A percentile compares a stretch with the other conserved stretches of the same genome.
Evolutionary conservation across 2,797 vertebrate species (phyloP).

Genomic region (Hippopotamyrus pictus): DNA sequence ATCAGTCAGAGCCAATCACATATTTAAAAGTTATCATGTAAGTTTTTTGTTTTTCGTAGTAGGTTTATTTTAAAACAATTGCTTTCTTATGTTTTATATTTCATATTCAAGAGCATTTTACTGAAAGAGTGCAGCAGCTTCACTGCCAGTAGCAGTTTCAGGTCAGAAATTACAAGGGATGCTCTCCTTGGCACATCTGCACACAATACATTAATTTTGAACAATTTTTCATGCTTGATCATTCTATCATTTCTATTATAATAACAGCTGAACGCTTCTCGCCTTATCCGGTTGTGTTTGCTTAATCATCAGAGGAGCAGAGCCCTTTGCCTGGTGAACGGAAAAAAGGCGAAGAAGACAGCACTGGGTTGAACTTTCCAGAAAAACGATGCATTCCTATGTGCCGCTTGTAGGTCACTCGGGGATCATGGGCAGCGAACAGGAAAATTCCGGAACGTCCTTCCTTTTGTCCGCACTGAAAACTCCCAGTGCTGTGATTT

Average conservation of each 20-base stretch:
- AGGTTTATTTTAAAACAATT: not conserved
- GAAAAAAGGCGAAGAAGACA: not conserved
- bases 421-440: not conserved
- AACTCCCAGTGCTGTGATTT: not conserved
- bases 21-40: not conserved
- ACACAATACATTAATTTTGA: not conserved
- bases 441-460: not conserved
- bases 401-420: not conserved
- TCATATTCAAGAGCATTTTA: not conserved
- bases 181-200: not conserved
- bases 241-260: not conserved
- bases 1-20: not conserved
- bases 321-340: not conserved
- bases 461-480: not conserved
- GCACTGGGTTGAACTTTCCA: not conserved
- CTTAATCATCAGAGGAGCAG: not conserved
- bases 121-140: not conserved
- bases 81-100: not conserved
- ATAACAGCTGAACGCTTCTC: not conserved
- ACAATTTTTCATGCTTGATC: not conserved
- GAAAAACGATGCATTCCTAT: not conserved
- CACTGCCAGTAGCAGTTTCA: not conserved
- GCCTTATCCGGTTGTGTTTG: not conserved
- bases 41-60: not conserved
- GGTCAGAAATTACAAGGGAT: not conserved